Base-by-base conservation (phyloP, 2,797 vertebrate species). In the Thunnus albacares region DNA sequence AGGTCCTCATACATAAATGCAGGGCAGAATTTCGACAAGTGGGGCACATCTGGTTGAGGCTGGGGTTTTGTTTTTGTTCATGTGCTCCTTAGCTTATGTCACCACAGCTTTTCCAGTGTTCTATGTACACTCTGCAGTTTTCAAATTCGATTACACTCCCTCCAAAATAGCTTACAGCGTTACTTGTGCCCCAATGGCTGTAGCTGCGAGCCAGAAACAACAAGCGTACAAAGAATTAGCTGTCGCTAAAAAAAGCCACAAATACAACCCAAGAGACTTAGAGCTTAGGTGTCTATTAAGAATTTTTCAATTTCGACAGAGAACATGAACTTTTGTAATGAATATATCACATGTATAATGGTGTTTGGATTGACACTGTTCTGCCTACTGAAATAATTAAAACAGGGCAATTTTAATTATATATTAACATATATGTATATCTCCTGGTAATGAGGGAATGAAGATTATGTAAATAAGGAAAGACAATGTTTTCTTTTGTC, bases 51-150 rank as follows among this genome's bases (percentile, higher is more conserved):
- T 53, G n/a, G 15, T 7, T 26, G 43, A 62, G 43, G 38, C 57
- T 26, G 6, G 22, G 11, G 35, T n/a, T 67, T 80, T 80, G 64
- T 69, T 85, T 79, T 77, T 56, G n/a, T 53, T 65, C 18, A 22
- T 47, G 41, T 22, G 35, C 43, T 77, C 10, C 47, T 45, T n/a
- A 14, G 26, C 22, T 59, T 69, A 59, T 52, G 30, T 67, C 41
- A 12, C 49, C 3, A 8, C 41, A 5, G 14, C 47, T 43, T 72
- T 65, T 59, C 20, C 15, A 18, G 1, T 33, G 51, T 57, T 66
- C 49, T 70, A 43, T 70, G 81, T 77, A 56, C 24, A 33, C 70
- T 55, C 14, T 28, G 15, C 3, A 15, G 30, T 38, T 51, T 63
- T 33, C 20, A 6, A 59, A 81, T 77, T 63, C 4, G 67, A 62